Evolutionary conservation across 2,888 invertebrate genomes (phyloP).

Genomic region (Ophonus ardosiacus): DNA sequence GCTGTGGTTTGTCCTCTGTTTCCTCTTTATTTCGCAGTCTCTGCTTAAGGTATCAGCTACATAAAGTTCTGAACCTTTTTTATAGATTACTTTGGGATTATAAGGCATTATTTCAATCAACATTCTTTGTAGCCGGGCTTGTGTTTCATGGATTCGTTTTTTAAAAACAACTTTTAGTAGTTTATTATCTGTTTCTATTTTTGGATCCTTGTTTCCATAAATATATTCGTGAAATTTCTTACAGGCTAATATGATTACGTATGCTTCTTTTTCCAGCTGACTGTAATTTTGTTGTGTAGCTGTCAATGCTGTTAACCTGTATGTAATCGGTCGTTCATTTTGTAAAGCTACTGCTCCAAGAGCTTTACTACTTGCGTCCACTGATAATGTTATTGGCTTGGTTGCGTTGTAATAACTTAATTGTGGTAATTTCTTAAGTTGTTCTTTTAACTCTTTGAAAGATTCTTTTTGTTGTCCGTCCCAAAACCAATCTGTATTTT

Average conservation of each 20-base stretch:
- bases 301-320: background rate
- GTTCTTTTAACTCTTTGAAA: constrained; percentile 16
- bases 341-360: constrained; percentile 13
- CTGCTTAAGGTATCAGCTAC: constrained; percentile 67
- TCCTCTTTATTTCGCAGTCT: constrained; percentile 65
- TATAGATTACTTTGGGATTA: too few relatives aligned
- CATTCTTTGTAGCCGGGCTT: constrained; percentile 69
- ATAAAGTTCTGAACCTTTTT: too few relatives aligned
- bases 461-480: background rate
- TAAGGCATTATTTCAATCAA: constrained; percentile 67
- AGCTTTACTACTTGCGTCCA: too few relatives aligned
- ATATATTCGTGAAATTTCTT: constrained; percentile 69
- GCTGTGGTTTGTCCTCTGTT: constrained; percentile 52
- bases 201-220: constrained; percentile 65
- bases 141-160: constrained; percentile 66
- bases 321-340: background rate
- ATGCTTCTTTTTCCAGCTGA: constrained; percentile 70
- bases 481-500: constrained; percentile 2
- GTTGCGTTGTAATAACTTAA: constrained; percentile 10
- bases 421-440: background rate
- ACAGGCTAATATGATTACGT: constrained; percentile 68
- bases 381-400: constrained; percentile 12
- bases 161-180: constrained; percentile 67
- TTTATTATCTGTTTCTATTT: constrained; percentile 68
- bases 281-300: constrained; percentile 64